Evolutionary conservation across 64 coral and sea anemone genomes (phyloP), one percentile per base, ranked within the genome.

Genomic region (Cladopsammia gracilis): DNA sequence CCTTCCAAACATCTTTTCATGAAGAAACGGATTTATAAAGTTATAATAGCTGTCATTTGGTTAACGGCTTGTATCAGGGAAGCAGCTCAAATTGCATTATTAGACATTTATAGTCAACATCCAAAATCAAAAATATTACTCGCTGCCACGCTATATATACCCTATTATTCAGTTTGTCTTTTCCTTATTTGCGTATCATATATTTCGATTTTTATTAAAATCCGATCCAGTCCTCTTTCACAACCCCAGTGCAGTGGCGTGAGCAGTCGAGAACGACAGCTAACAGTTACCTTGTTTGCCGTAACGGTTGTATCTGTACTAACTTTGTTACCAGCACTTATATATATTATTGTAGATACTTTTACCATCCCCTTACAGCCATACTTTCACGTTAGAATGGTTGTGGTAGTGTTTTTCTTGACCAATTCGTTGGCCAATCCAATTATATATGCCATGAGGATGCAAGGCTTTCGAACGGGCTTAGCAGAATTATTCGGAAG

Each of bases 401-500:
- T 16, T 14, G 72, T 49, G 44, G 16, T n/a, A 4, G 12, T 50
- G 52, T 15, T 79, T 79, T 79, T 79, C 51, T 25, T 79, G 10
- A 52, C n/a, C 9, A 79, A 79, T 22, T 79, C 77, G 20, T 34
- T 60, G 4, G 56, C 25, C 5, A 79, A 79, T 79, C 77, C 77
- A 0, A 7, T 79, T 2, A 79, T 79, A 15, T 79, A 79, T 18
- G 3, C 77, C 22, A 79, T 79, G 51, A 52, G 23, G 25, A 79
- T 59, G 52, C 10, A 14, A 60, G 77, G 56, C 0, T 58, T 79
- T 43, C 77, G 54, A 0, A n/a, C 22, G 16, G 54, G 53, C 49
- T 1, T 78, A 13, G 75, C 20, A 54, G 8, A 25, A 13, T 24
- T 78, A 24, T 78, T 52, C 22, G 9, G 11, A 14, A n/a, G n/a